Conservation (phyloP, 2,113 vertebrate species). For the Maccullochella peelii region DNA sequence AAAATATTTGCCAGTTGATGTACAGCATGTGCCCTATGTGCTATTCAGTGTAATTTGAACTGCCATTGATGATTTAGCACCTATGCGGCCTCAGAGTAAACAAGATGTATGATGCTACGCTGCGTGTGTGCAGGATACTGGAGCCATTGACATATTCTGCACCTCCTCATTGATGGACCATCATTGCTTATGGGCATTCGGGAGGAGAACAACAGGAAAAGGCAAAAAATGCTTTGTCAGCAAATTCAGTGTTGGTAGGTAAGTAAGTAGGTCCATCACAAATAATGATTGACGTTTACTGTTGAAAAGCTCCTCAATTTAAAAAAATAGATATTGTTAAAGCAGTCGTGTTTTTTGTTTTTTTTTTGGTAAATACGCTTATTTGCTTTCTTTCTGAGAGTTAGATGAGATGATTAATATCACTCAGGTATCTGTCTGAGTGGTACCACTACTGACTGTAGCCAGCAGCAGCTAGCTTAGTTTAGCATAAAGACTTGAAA, state of each 20-base stretch:
- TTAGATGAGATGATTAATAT: neutral
- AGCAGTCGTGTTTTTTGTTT: no score
- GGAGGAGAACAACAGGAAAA: constrained; percentile 33
- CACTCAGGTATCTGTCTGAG: no score
- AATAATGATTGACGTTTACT: neutral
- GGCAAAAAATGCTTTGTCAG: constrained; percentile 39
- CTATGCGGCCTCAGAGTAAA: constrained; percentile 21
- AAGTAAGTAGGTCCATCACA: constrained; percentile 1
- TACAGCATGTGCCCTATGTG: neutral
- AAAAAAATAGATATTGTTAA: neutral
- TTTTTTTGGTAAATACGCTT: neutral
- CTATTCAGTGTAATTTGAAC: constrained; percentile 47
- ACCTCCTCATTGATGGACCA: constrained; percentile 39
- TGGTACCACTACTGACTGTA: no score
- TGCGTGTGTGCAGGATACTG: constrained; percentile 15
- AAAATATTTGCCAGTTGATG: constrained; percentile 26
- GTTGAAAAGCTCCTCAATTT: neutral
- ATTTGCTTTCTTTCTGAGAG: neutral
- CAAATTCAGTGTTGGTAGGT: constrained; percentile 10
- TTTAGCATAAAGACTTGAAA: neutral
- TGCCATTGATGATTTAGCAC: constrained; percentile 56
- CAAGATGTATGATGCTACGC: constrained; percentile 36
- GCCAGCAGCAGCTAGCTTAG: no score
- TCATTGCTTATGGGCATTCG: constrained; percentile 29
- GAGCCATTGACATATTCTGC: constrained; percentile 54